Percentiles rank a stretch among this genome's conserved stretches.
These are phyloP conservation scores for Meiosimyza decipiens DNA, from an alignment of 2,888 invertebrate species.

Conservation along the genomic window DNA sequence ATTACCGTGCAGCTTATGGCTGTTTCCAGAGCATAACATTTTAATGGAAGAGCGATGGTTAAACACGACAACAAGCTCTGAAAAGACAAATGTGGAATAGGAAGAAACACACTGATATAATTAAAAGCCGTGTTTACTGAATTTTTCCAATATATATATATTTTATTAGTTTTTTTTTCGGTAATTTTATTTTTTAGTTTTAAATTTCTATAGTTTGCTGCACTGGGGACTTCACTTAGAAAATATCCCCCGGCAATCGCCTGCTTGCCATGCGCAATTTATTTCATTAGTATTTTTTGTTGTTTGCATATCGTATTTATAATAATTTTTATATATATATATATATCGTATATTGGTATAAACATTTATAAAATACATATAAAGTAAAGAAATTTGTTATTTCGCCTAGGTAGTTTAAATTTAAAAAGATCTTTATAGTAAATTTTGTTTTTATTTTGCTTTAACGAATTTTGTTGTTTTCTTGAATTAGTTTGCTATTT, in stretches of 20 bases:
- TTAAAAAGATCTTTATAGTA: not conserved
- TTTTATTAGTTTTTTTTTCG: not conserved
- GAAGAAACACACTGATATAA: too few relatives aligned
- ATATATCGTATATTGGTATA: slow-evolving; percentile 21
- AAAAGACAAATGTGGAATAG: too few relatives aligned
- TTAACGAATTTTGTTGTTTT: not conserved
- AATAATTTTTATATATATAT: slow-evolving; percentile 7
- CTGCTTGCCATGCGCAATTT: slow-evolving; percentile 9
- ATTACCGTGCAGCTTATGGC: too few relatives aligned
- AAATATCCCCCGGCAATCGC: not conserved
- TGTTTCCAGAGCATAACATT: too few relatives aligned
- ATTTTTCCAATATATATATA: not conserved
- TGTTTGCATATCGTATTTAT: slow-evolving; percentile 10
- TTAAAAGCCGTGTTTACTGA: too few relatives aligned
- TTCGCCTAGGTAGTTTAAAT: slow-evolving; percentile 25
- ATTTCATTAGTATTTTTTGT: slow-evolving; percentile 7
- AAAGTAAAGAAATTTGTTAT: slow-evolving; percentile 29
- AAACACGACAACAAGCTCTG: too few relatives aligned
- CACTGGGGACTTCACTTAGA: not conserved
- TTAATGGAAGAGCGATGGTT: too few relatives aligned
- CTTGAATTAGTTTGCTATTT: slow-evolving; percentile 1
- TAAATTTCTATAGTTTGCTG: not conserved
- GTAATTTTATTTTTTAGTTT: not conserved
- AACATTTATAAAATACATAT: slow-evolving; percentile 40
- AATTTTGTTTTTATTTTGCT: slow-evolving; percentile 15